These are phyloP conservation scores for Cathartes aura DNA, from an alignment of 2,113 vertebrate species.

Conservation along the genomic window DNA sequence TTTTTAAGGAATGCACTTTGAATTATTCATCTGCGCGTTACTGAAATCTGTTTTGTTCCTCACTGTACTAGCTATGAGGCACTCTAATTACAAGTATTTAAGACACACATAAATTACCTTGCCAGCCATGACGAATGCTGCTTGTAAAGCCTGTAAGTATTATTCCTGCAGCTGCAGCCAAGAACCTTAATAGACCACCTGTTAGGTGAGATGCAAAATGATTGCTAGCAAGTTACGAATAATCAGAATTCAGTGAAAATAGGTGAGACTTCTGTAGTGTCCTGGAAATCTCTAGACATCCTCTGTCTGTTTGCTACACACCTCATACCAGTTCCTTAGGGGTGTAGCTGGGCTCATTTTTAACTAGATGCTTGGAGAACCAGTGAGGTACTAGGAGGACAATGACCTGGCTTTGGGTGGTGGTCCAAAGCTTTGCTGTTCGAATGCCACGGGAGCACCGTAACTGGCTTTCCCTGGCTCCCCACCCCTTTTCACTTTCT, in stretches of 20 bases:
- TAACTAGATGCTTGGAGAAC: not conserved
- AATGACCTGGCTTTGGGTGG: not conserved
- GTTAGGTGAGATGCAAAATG: not conserved
- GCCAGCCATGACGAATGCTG: not conserved
- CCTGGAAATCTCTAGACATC: not conserved
- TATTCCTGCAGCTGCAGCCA: not conserved
- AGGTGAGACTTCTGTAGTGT: not conserved
- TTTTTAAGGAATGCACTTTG: constrained; percentile 16
- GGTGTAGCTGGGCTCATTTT: not conserved
- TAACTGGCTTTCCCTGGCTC: not conserved
- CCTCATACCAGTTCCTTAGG: not conserved
- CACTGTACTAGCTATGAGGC: not conserved
- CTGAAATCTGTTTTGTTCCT: not conserved
- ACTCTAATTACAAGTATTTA: constrained; percentile 16
- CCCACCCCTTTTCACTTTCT: not conserved
- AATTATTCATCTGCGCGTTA: not conserved
- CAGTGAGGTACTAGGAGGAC: not conserved
- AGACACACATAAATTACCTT: constrained; percentile 18
- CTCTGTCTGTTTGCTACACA: not conserved
- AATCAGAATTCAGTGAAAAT: not conserved
- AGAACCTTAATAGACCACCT: not conserved
- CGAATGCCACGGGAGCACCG: not conserved
- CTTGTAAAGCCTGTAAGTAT: not conserved
- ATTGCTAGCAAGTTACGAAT: not conserved
- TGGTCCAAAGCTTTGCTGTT: not conserved